Conservation (phyloP, 2,113 vertebrate species). For the Paratilapia polleni region DNA sequence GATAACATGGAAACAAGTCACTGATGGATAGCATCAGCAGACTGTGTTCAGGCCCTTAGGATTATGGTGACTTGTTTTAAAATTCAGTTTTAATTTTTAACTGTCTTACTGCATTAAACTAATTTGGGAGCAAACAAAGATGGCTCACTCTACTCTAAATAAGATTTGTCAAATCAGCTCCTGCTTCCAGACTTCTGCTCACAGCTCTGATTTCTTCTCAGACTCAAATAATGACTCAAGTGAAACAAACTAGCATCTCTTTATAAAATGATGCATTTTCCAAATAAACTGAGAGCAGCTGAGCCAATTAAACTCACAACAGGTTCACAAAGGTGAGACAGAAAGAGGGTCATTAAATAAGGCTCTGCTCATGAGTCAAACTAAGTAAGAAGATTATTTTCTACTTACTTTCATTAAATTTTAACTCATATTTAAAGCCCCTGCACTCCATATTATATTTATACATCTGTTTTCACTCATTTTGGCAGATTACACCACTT, state of each 20-base stretch:
- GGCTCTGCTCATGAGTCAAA: not conserved
- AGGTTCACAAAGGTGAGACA: not conserved
- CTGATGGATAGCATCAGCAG: not conserved
- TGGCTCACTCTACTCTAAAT: not conserved
- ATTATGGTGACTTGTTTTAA: too few species aligned
- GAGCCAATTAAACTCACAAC: not conserved
- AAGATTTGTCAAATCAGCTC: not conserved
- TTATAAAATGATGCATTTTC: not conserved
- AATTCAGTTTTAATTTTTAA: not conserved
- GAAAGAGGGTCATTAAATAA: not conserved
- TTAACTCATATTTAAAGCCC: not conserved
- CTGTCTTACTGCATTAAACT: not conserved
- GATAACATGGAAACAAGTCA: not conserved
- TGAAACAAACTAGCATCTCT: not conserved
- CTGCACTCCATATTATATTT: not conserved
- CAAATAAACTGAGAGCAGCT: not conserved
- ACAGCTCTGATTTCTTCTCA: not conserved
- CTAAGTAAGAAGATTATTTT: not conserved
- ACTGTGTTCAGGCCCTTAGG: not conserved
- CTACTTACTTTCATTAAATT: not conserved
- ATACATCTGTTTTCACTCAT: not conserved
- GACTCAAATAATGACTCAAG: not conserved
- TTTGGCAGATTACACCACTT: too few species aligned
- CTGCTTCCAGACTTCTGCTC: not conserved
- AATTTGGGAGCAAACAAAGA: not conserved